Base-by-base conservation (phyloP, 2,888 invertebrate genomes). In the Acanthacorydalis orientalis region DNA sequence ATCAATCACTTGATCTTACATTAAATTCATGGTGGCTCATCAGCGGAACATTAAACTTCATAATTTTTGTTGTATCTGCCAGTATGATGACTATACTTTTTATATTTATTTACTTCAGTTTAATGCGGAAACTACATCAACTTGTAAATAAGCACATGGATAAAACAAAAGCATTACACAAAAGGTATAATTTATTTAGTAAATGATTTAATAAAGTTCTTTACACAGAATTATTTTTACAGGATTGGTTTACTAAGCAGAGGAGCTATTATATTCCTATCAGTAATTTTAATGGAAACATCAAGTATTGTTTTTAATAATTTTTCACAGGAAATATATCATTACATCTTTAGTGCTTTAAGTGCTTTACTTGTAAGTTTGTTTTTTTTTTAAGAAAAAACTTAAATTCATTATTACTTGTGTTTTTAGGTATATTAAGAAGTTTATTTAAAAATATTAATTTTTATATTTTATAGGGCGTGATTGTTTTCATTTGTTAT, bases 41-140 rank as follows among this genome's bases (percentile, higher is more conserved):
- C 51, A 67, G 68, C 46, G 70, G 69, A 23, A 71, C 72, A 16
- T 64, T 73, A 14, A 70, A 80, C 47, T 79, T 78, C 57, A 70
- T 73, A 51, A 78, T 82, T 55, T 82, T 80, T 59, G 70, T 77
- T 31, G 76, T 74, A 45, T 83, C 83, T 49, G 77, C 80, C 53
- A 72, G 74, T 32, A 70, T 84, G 49, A 76, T 86, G 57, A 69
- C 79, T 37, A 61, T 75, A 34, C 72, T 86, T 43, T 83, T 83
- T 58, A 64, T 77, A 40, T 73, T 81, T 46, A 69, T 86, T 47
- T 79, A 81, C 52, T 66, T 76, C 55, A 79, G 78, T 55, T 78
- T 83, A 31, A 72, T 79, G 50, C 69, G 73, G 53, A 70, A 79
- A 50, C 63, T 81, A 53, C 65, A 74, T 52, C 70, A 74, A 56